Conservation (phyloP, 2,888 invertebrate species). For the Trilocha varians region DNA sequence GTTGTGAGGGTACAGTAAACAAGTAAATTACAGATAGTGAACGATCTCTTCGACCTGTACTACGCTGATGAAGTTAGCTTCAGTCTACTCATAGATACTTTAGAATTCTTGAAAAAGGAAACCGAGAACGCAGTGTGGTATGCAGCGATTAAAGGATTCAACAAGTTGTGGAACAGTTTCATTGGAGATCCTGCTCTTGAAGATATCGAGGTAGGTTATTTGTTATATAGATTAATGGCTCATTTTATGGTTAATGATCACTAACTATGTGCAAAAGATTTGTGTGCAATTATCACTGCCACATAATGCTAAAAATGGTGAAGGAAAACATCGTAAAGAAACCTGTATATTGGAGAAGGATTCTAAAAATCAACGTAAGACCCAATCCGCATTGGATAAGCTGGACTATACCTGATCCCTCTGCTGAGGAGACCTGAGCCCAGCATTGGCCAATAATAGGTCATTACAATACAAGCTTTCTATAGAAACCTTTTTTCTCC, state of each 20-base stretch:
- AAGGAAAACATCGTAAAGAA: no score
- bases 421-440: no score
- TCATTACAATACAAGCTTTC: no score
- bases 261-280: no score
- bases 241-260: no score
- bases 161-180: conserved; percentile 43
- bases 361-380: no score
- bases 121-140: conserved; percentile 83
- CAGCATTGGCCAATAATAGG: no score
- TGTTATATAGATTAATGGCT: background rate
- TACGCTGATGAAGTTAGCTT: conserved; percentile 75
- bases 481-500: conserved; percentile 11
- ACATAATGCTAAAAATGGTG: no score
- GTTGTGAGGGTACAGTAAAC: background rate
- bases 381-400: no score
- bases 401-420: no score
- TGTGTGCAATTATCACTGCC: no score
- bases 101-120: conserved; percentile 78
- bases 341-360: no score
- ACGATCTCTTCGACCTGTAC: conserved; percentile 82
- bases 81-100: conserved; percentile 69
- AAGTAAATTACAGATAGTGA: conserved; percentile 69
- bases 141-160: conserved; percentile 71
- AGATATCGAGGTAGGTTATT: conserved; percentile 38
- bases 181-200: conserved; percentile 33